Evolutionary conservation across 2,113 vertebrate genomes (phyloP).

Genomic region (Dipodomys spectabilis): DNA sequence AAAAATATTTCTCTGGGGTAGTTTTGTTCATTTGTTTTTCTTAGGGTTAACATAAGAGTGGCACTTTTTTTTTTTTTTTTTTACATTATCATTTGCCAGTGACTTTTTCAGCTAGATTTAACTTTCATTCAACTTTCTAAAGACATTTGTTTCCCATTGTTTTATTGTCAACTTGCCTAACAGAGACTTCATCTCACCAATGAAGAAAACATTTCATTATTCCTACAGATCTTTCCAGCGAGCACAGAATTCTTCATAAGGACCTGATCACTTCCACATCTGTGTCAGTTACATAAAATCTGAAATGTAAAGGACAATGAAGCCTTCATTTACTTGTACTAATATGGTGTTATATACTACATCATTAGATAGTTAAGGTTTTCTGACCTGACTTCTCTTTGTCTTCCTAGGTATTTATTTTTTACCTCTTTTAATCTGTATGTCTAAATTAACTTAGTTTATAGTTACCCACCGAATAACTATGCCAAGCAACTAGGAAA

Average conservation of each 20-base stretch:
- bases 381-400: constrained; percentile 73
- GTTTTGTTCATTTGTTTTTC: neutral
- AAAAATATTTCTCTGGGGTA: neutral
- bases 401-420: constrained; percentile 84
- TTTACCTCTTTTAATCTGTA: constrained; percentile 76
- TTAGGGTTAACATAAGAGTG: constrained; percentile 48
- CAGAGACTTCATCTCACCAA: constrained; percentile 78
- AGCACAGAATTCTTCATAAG: constrained; percentile 81
- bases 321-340: constrained; percentile 72
- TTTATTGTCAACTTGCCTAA: constrained; percentile 74
- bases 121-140: constrained; percentile 63
- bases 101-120: constrained; percentile 73
- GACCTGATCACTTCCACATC: constrained; percentile 73
- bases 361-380: constrained; percentile 76
- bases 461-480: constrained; percentile 79
- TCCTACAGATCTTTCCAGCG: constrained; percentile 73
- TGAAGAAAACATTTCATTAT: constrained; percentile 75
- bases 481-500: constrained; percentile 83
- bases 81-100: constrained; percentile 69
- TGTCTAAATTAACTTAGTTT: constrained; percentile 80
- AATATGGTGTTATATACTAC: constrained; percentile 66
- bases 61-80: constrained; percentile 20
- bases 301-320: constrained; percentile 78
- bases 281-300: constrained; percentile 69
- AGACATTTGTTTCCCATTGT: constrained; percentile 71